These are phyloP conservation scores for Platichthys stellatus DNA, from an alignment of 2,113 vertebrate genomes.

Conservation along the genomic window DNA sequence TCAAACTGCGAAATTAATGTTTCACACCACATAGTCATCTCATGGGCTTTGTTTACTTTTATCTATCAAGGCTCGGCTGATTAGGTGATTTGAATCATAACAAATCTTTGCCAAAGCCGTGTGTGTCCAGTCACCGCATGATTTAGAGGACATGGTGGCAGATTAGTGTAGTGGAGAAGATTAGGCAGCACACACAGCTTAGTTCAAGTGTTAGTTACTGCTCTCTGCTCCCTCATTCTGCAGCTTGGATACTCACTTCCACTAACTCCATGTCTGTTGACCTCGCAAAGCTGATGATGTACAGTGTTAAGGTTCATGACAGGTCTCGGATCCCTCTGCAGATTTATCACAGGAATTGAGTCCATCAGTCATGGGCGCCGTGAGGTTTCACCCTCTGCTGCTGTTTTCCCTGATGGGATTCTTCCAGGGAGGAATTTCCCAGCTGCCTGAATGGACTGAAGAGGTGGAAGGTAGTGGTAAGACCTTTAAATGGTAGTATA, in stretches of 20 bases:
- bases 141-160: constrained; percentile 20
- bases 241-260: constrained; percentile 6
- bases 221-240: constrained; percentile 28
- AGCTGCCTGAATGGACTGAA: constrained; percentile 58
- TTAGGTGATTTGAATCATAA: constrained; percentile 14
- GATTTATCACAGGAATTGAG: constrained; percentile 10
- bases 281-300: constrained; percentile 5
- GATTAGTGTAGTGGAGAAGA: constrained; percentile 69
- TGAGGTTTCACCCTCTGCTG: constrained; percentile 45
- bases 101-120: constrained; percentile 7
- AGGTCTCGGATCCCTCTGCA: constrained; percentile 2
- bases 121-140: background rate
- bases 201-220: constrained; percentile 49
- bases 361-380: constrained; percentile 22
- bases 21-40: background rate
- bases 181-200: constrained; percentile 67
- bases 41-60: background rate
- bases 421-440: constrained; percentile 48
- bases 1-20: background rate
- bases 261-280: constrained; percentile 20
- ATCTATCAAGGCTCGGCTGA: background rate
- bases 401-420: constrained; percentile 50
- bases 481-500: constrained; percentile 17
- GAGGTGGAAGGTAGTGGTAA: constrained; percentile 77
- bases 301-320: background rate